Evolutionary conservation across 2,113 vertebrate species (phyloP), one percentile per base, ranked within the genome.

Genomic region (Dasyurus viverrinus): DNA sequence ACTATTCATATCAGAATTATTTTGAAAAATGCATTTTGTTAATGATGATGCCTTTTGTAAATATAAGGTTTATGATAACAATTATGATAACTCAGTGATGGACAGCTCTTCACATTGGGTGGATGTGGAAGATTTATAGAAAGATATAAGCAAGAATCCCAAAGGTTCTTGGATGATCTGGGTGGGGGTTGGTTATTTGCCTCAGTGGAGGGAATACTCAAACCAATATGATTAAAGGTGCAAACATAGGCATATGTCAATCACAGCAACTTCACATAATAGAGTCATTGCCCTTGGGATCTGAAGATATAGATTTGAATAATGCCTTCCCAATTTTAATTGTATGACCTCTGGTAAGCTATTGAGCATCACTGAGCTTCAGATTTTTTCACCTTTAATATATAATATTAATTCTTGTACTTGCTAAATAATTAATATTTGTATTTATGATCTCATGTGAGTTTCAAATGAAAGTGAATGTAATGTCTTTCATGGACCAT

Each of bases 401-500:
- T 42, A 6, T 42, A 84, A 42, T 42, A 42, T 84, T n/a, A 8
- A 22, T 42, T 42, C 16, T 84, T 84, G 68, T n/a, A n/a, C 36
- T 76, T n/a, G 8, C 4, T 42, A 42, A n/a, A 84, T n/a, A n/a
- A n/a, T 68, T 68, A 68, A 22, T 84, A 42, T 84, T 84, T 84
- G 4, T 84, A 42, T 42, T 92, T 47, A 53, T 96, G 92, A 60
- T 89, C 68, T 92, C 54, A 53, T 53, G 0, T 57, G 14, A 84
- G 92, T 76, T 95, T 90, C 91, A 91, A 42, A 91, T 96, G 6
- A 91, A 54, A 47, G 91, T 3, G 27, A 25, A 2, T 57, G 91
- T 50, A 47, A 53, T n/a, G 24, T 46, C 89, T 90, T 94, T 93
- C 54, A 93, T 23, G 68, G n/a, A n/a, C 68, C 68, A n/a, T n/a